Evolutionary conservation across 2,113 vertebrate genomes (phyloP).

Genomic region (Pluvialis apricaria): DNA sequence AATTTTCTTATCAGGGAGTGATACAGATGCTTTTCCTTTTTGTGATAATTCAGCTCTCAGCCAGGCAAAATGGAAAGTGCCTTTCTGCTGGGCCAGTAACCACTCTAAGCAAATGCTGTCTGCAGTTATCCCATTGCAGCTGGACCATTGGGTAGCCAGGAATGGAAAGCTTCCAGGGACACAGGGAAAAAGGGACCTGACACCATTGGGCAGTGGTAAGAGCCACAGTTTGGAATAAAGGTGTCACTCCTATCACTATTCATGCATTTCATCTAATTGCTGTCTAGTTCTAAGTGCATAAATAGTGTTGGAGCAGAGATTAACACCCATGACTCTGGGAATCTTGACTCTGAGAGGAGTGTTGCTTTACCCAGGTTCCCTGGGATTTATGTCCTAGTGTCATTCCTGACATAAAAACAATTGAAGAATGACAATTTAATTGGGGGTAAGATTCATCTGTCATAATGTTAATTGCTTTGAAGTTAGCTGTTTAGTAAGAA

Average conservation of each 20-base stretch:
- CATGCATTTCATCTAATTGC: neutral
- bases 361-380: neutral
- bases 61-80: neutral
- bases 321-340: neutral
- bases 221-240: neutral
- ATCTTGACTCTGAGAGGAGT: neutral
- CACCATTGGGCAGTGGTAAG: neutral
- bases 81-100: neutral
- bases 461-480: neutral
- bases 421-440: neutral
- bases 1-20: neutral
- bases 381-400: neutral
- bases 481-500: neutral
- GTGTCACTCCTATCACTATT: neutral
- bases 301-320: neutral
- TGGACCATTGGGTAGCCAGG: neutral
- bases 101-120: neutral
- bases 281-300: neutral
- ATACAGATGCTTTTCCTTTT: neutral
- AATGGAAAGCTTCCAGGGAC: neutral
- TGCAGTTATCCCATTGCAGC: neutral
- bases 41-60: neutral
- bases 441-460: neutral
- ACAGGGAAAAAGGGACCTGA: neutral
- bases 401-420: neutral